Percentiles rank a stretch among this genome's conserved stretches.
phyloP scores from a whole-genome alignment of 2,113 vertebrate genomes.

The Oplegnathus fasciatus region DNA sequence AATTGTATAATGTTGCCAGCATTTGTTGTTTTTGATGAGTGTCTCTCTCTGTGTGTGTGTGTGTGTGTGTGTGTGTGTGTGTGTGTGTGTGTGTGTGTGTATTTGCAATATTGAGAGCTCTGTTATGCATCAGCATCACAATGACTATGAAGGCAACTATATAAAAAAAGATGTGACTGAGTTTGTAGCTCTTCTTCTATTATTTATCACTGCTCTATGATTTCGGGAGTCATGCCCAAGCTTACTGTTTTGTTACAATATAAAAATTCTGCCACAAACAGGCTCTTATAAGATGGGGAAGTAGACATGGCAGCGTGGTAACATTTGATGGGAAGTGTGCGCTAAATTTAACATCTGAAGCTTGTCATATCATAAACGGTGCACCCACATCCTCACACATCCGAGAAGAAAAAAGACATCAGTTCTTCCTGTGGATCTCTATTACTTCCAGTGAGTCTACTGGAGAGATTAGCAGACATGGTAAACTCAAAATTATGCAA shows the following conservation, averaged over 20 bases:
- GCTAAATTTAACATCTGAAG: constrained; percentile 18
- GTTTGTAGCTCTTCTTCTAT: not conserved
- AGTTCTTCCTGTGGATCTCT: not conserved
- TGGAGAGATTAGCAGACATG: not conserved
- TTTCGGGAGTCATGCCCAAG: not conserved
- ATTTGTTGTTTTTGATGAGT: not conserved
- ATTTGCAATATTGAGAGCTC: not conserved
- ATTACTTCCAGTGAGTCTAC: not conserved
- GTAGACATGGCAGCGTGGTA: not conserved
- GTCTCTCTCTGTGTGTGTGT: not conserved
- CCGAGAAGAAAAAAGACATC: not conserved
- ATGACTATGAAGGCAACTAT: not conserved
- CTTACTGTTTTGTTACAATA: not conserved
- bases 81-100: not conserved
- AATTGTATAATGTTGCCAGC: not conserved
- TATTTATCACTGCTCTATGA: constrained; percentile 6
- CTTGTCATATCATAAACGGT: not conserved
- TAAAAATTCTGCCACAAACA: not conserved
- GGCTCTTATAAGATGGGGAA: not conserved
- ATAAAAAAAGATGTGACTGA: not conserved
- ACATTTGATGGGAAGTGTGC: constrained; percentile 11
- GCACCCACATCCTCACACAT: constrained; percentile 1
- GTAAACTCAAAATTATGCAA: constrained; percentile 22
- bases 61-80: not conserved
- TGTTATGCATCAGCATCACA: not conserved